A percentile compares a stretch with the other conserved stretches of the same genome.
Evolutionary conservation across 1,140 invertebrate genomes (phyloP).

Genomic region (Formica selysi): DNA sequence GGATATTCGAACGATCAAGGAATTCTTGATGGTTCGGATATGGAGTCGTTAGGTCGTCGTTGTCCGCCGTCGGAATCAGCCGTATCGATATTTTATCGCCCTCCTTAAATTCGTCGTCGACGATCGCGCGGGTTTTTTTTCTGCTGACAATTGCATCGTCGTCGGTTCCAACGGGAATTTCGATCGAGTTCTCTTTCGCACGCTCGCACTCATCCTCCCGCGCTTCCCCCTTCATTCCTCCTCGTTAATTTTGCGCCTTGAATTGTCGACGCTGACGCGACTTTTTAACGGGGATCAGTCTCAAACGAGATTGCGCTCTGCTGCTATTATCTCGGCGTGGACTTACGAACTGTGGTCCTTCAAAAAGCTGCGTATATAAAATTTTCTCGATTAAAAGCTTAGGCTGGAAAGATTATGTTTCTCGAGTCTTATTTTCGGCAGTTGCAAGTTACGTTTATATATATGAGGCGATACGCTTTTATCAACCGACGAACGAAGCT

Average conservation of each 20-base stretch:
- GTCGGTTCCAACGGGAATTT: neutral
- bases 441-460: slow-evolving; percentile 60
- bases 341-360: slow-evolving; percentile 14
- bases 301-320: slow-evolving; percentile 49
- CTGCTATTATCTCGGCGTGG: slow-evolving; percentile 13
- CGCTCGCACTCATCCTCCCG: neutral
- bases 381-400: slow-evolving; percentile 47
- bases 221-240: neutral
- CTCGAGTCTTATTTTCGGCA: slow-evolving; percentile 80
- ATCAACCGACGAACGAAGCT: neutral
- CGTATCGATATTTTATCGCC: slow-evolving; percentile 1
- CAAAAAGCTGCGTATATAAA: slow-evolving; percentile 57
- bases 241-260: slow-evolving; percentile 22
- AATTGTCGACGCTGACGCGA: slow-evolving; percentile 51
- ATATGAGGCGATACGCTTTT: neutral
- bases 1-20: slow-evolving; percentile 85
- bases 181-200: neutral
- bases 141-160: neutral
- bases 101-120: slow-evolving; percentile 10
- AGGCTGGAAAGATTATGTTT: slow-evolving; percentile 78
- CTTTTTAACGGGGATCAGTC: slow-evolving; percentile 64
- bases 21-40: slow-evolving; percentile 85
- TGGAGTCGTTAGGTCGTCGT: slow-evolving; percentile 77
- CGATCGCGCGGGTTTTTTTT: slow-evolving; percentile 56
- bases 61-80: slow-evolving; percentile 55